Conservation (phyloP, 2,113 vertebrate genomes). For the Carassius gibelio region DNA sequence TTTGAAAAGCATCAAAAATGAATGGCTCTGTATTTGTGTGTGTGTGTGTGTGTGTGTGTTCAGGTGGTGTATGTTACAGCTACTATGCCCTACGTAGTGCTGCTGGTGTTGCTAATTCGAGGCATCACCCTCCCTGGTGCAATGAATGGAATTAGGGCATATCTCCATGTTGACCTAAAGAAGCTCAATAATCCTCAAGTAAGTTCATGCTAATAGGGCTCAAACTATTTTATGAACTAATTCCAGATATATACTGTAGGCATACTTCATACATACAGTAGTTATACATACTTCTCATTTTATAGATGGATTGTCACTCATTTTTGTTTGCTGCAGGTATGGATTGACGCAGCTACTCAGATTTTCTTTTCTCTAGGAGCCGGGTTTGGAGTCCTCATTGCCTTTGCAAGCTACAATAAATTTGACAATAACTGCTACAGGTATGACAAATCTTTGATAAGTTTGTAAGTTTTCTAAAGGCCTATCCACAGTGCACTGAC, state of each 20-base stretch:
- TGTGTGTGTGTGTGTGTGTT: conserved; percentile 45
- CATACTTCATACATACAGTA: no score
- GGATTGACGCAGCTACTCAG: conserved; percentile 98
- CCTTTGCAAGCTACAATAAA: conserved; percentile 98
- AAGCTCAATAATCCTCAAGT: conserved; percentile 91
- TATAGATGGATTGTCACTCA: background rate
- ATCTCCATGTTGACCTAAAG: conserved; percentile 91
- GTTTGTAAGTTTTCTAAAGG: background rate
- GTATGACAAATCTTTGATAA: conserved; percentile 71
- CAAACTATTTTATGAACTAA: background rate
- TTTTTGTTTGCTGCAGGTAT: conserved; percentile 79
- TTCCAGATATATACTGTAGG: background rate
- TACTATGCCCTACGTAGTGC: conserved; percentile 93
- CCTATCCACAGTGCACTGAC: background rate
- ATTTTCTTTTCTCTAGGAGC: conserved; percentile 98
- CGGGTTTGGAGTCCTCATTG: conserved; percentile 96
- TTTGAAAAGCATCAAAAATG: background rate
- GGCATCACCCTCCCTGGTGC: conserved; percentile 92
- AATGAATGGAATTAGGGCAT: conserved; percentile 88
- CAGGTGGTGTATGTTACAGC: conserved; percentile 99
- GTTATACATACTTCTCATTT: background rate
- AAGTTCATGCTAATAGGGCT: conserved; percentile 57
- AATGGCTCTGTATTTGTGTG: background rate
- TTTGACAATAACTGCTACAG: conserved; percentile 99
- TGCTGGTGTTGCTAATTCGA: conserved; percentile 91